phyloP scores from a whole-genome alignment of 1,140 invertebrate species.

The Aphelenchoides fujianensis region DNA sequence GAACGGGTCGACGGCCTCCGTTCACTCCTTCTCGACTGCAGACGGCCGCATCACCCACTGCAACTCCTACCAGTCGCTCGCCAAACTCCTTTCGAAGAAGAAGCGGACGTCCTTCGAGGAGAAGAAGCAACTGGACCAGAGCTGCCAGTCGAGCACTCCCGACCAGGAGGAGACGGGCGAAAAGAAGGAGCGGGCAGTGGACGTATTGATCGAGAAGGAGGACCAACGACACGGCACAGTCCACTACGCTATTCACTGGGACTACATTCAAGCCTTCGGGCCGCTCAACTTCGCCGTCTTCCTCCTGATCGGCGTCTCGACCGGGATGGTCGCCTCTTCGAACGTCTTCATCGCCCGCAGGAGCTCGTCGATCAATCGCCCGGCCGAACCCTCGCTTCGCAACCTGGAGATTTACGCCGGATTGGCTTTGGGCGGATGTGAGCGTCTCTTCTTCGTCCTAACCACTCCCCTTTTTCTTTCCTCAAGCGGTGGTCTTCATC shows the following conservation, averaged over 20 bases:
- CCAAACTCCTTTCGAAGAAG: no score
- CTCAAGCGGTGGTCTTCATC: no score
- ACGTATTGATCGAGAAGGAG: background rate
- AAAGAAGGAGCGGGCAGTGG: no score
- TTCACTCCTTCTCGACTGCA: conserved; percentile 22
- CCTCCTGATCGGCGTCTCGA: background rate
- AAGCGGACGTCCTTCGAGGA: no score
- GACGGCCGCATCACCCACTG: conserved; percentile 38
- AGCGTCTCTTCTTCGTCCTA: no score
- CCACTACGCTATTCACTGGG: background rate
- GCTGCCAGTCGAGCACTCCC: background rate
- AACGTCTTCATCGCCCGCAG: background rate
- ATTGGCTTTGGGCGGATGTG: conserved; percentile 6
- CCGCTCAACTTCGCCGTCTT: background rate
- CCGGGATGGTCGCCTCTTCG: background rate
- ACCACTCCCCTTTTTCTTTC: no score
- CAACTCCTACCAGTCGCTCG: background rate
- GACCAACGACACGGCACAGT: background rate
- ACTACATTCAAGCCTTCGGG: background rate
- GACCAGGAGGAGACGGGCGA: background rate
- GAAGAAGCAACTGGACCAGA: no score
- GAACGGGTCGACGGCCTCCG: background rate
- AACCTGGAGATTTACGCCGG: background rate
- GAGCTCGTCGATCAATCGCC: background rate
- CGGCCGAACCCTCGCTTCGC: background rate